These are phyloP conservation scores for Xiphophorus maculatus DNA, from an alignment of 2,113 vertebrate species.

Conservation along the genomic window DNA sequence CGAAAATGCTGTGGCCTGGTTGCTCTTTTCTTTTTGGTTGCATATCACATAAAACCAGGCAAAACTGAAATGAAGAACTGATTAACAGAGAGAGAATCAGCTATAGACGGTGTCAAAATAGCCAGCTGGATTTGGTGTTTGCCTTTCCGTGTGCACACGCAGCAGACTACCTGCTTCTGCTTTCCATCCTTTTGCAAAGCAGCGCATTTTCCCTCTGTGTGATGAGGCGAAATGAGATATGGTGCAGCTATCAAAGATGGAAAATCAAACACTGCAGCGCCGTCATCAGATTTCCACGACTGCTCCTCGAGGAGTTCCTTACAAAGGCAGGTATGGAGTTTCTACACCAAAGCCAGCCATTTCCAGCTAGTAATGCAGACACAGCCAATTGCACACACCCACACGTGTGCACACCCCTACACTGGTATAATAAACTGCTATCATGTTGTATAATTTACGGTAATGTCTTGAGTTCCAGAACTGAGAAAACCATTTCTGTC, in stretches of 20 bases:
- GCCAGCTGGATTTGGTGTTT: constrained; percentile 39
- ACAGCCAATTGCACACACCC: constrained; percentile 12
- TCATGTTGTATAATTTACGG: no score
- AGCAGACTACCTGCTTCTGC: constrained; percentile 20
- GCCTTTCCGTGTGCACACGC: constrained; percentile 1
- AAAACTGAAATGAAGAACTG: constrained; percentile 29
- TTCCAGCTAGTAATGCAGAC: constrained; percentile 19
- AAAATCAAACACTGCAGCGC: constrained; percentile 41
- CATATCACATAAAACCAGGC: constrained; percentile 20
- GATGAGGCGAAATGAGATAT: constrained; percentile 44
- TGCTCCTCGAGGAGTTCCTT: constrained; percentile 38
- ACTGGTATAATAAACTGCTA: neutral
- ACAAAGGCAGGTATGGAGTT: constrained; percentile 32
- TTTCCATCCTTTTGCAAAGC: constrained; percentile 31
- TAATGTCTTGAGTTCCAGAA: constrained; percentile 35
- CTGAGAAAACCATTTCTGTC: constrained; percentile 25
- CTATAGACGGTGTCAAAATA: constrained; percentile 28
- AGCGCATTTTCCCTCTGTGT: constrained; percentile 26
- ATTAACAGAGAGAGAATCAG: constrained; percentile 31
- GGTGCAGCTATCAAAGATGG: constrained; percentile 46
- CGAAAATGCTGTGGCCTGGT: constrained; percentile 11
- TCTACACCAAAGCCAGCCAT: constrained; percentile 50
- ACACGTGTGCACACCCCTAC: constrained; percentile 17
- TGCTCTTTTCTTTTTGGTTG: constrained; percentile 1
- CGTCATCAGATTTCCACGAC: constrained; percentile 24